Conservation (phyloP, 2,797 vertebrate species). For the Crocidura indochinensis region DNA sequence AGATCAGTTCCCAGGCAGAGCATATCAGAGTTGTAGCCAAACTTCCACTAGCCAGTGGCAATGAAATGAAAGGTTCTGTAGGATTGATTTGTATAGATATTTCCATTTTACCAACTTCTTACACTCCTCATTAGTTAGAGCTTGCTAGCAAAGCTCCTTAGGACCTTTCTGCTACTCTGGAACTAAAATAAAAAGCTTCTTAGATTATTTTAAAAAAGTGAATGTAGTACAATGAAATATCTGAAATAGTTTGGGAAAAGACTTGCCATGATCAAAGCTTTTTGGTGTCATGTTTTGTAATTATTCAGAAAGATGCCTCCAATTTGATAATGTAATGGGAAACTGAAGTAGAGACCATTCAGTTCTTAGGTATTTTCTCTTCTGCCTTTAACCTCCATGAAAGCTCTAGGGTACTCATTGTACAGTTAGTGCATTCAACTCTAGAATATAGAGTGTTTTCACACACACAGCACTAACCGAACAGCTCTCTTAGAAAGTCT, state of each 20-base stretch:
- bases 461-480: neutral
- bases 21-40: neutral
- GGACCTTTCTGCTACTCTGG: neutral
- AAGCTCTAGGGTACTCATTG: neutral
- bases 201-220: neutral
- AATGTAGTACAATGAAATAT: neutral
- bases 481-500: neutral
- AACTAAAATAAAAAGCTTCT: neutral
- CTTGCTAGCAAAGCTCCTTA: neutral
- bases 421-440: neutral
- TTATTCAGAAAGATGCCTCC: neutral
- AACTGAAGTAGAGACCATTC: neutral
- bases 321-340: neutral
- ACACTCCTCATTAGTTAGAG: neutral
- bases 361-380: neutral
- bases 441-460: neutral
- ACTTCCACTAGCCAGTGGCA: neutral
- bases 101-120: neutral
- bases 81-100: neutral
- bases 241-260: neutral
- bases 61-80: neutral
- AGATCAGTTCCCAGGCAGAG: neutral
- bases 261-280: neutral
- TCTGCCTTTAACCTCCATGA: no score
- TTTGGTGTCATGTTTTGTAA: neutral